A percentile compares a stretch with the other conserved stretches of the same genome.
Conservation (phyloP, 2,113 vertebrate species). For the Arenaria interpres region DNA sequence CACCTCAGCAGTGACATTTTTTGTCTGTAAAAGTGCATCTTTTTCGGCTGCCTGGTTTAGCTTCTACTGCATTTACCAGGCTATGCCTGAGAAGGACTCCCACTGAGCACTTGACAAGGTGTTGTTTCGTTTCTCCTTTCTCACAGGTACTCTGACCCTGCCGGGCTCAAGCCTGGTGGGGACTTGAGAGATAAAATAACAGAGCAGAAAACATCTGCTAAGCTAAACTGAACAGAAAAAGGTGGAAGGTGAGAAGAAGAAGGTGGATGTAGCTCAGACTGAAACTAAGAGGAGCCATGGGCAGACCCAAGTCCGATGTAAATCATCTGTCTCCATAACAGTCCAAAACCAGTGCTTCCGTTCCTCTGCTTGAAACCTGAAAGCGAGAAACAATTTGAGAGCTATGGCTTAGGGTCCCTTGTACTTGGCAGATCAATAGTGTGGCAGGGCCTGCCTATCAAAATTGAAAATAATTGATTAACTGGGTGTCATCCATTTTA, state of each 20-base stretch:
- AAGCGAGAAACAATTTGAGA: not conserved
- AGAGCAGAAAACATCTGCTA: not conserved
- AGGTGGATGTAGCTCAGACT: not conserved
- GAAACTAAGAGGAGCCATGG: not conserved
- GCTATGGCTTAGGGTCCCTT: not conserved
- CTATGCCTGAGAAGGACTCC: not conserved
- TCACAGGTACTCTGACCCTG: not conserved
- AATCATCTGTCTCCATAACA: not conserved
- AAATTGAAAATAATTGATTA: not conserved
- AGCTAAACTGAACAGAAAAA: not conserved
- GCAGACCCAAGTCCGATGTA: not conserved
- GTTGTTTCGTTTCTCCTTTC: not conserved
- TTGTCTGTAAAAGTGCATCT: not conserved
- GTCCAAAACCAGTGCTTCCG: accelerated
- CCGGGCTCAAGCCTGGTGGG: not conserved
- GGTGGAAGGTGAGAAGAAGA: not conserved
- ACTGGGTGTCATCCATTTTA: not conserved
- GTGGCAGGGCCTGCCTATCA: not conserved
- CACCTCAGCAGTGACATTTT: not conserved
- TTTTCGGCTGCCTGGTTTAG: not conserved
- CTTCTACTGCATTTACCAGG: not conserved
- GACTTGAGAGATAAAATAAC: not conserved
- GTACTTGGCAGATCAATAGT: not conserved
- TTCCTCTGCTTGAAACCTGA: not conserved
- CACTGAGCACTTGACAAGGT: not conserved